phyloP scores from a whole-genome alignment of 1,140 invertebrate species.

The Mizuhopecten yessoensis region DNA sequence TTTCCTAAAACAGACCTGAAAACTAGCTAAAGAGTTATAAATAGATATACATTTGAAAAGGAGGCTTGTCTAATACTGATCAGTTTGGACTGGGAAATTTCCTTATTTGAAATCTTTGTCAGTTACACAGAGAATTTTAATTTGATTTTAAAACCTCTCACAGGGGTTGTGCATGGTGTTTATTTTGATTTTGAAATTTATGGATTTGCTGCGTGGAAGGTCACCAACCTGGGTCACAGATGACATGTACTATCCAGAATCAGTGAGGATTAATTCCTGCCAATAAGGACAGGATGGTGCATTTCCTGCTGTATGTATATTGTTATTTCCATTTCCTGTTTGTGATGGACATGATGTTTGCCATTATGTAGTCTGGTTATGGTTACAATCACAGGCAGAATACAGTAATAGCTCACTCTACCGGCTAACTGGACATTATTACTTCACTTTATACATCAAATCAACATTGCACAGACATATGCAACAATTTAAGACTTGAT shows the following conservation, averaged over 20 bases:
- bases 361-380: neutral
- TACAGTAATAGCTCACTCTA: neutral
- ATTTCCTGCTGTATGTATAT: constrained; percentile 8
- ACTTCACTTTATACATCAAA: too few relatives aligned
- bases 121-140: neutral
- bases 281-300: neutral
- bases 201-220: neutral
- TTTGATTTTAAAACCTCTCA: neutral
- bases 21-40: too few relatives aligned
- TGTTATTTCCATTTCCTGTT: constrained; percentile 3
- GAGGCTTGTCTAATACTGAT: neutral
- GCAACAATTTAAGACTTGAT: too few relatives aligned
- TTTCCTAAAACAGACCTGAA: too few relatives aligned
- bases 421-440: neutral
- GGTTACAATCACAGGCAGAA: neutral
- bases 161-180: neutral
- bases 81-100: neutral
- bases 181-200: neutral
- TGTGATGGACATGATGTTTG: neutral
- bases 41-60: too few relatives aligned
- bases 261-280: neutral
- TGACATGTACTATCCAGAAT: neutral
- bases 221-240: neutral
- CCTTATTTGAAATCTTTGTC: neutral
- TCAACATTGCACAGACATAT: too few relatives aligned